Conservation (phyloP, 1,140 invertebrate genomes). For the Lasioglossum baleicum region DNA sequence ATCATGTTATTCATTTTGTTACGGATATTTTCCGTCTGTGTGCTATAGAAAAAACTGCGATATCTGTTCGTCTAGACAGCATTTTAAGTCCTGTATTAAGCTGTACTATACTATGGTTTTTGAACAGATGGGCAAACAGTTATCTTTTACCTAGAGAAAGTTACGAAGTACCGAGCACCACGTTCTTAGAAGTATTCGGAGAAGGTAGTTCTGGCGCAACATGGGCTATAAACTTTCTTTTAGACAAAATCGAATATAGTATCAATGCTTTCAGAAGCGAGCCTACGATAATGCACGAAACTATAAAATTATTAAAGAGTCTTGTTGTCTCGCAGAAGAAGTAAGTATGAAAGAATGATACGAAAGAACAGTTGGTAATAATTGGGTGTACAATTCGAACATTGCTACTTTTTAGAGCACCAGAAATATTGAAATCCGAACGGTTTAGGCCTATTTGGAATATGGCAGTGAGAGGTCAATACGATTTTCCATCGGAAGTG, state of each 20-base stretch:
- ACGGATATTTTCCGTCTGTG: conserved; percentile 85
- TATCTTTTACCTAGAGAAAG: conserved; percentile 88
- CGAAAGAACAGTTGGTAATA: neutral
- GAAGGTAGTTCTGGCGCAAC: conserved; percentile 81
- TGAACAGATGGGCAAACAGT: conserved; percentile 87
- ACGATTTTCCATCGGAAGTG: conserved; percentile 77
- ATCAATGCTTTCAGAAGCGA: conserved; percentile 83
- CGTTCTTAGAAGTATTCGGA: conserved; percentile 83
- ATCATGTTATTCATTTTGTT: conserved; percentile 85
- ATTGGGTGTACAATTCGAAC: neutral
- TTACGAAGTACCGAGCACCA: conserved; percentile 83
- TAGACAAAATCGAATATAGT: conserved; percentile 83
- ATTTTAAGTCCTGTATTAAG: conserved; percentile 91
- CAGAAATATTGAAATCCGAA: conserved; percentile 68
- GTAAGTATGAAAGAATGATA: conserved; percentile 72
- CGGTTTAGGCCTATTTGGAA: conserved; percentile 73
- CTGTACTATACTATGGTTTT: conserved; percentile 89
- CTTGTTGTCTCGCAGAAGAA: conserved; percentile 82
- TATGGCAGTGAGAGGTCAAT: conserved; percentile 77
- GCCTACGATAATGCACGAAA: conserved; percentile 81
- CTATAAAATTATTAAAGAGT: conserved; percentile 81
- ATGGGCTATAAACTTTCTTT: conserved; percentile 83
- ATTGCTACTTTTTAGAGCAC: conserved; percentile 58
- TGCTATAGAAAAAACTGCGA: conserved; percentile 85
- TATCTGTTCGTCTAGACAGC: conserved; percentile 82